Percentiles rank a stretch among this genome's conserved stretches.
Conservation (phyloP, 64 coral and sea anemone species). For the Montipora sp. region DNA sequence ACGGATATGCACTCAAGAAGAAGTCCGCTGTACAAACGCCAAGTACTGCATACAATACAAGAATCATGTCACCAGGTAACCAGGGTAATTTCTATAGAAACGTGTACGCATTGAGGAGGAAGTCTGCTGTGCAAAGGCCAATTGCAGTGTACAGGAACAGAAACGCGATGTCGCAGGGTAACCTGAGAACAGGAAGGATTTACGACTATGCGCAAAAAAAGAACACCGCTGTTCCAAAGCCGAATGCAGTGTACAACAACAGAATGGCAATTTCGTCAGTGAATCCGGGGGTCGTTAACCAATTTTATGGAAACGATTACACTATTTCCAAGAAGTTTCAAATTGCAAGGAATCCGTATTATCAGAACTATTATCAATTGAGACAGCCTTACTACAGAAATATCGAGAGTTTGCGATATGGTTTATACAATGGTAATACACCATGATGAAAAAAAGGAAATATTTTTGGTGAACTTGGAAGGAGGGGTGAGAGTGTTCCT, state of each 20-base stretch:
- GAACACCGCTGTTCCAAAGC: background rate
- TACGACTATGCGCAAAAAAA: slow-evolving; percentile 3
- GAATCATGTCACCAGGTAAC: background rate
- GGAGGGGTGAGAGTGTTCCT: too few species aligned
- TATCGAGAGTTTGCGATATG: slow-evolving; percentile 75
- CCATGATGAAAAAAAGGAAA: background rate
- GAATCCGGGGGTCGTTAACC: background rate
- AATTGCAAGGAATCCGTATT: slow-evolving; percentile 83
- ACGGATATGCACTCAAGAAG: background rate
- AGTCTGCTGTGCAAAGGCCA: background rate
- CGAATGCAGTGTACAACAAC: slow-evolving; percentile 9
- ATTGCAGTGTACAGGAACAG: background rate
- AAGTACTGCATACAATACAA: background rate
- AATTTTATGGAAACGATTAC: slow-evolving; percentile 21
- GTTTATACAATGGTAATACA: slow-evolving; percentile 86
- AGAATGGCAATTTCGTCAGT: background rate
- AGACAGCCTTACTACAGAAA: slow-evolving; percentile 78
- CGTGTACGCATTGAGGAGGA: background rate
- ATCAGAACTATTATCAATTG: slow-evolving; percentile 64
- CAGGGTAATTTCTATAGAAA: background rate
- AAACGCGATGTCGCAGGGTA: background rate
- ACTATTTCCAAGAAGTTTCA: slow-evolving; percentile 82
- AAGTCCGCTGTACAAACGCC: slow-evolving; percentile 11
- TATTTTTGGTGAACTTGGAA: too few species aligned
- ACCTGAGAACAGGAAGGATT: background rate